phyloP scores from a whole-genome alignment of 2,113 vertebrate genomes.

The Chelonoidis abingdonii region DNA sequence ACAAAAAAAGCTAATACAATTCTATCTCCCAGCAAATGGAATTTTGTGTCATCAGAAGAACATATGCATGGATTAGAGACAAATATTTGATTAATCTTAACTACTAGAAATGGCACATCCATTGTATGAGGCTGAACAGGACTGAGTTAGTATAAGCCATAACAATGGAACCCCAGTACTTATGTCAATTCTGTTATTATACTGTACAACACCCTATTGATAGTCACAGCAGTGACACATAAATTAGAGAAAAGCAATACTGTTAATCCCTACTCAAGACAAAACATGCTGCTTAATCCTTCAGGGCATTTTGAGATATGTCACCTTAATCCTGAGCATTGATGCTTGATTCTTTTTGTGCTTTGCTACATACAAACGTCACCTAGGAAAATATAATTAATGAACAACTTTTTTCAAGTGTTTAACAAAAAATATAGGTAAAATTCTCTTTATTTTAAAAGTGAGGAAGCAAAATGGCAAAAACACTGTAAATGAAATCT shows the following conservation, averaged over 20 bases:
- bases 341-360: background rate
- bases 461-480: background rate
- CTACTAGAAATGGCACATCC: background rate
- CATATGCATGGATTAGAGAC: background rate
- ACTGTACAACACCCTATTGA: conserved; percentile 25
- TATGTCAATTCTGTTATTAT: conserved; percentile 16
- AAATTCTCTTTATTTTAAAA: background rate
- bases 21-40: background rate
- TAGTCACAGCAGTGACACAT: conserved; percentile 8
- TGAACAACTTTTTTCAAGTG: conserved; percentile 16
- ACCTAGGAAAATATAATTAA: background rate
- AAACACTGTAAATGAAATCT: background rate
- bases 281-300: background rate
- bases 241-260: conserved; percentile 7
- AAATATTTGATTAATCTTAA: conserved; percentile 26
- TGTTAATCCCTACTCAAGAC: background rate
- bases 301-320: background rate
- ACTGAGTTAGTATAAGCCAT: conserved; percentile 1
- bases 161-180: conserved; percentile 14
- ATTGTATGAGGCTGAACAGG: background rate
- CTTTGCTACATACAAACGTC: background rate
- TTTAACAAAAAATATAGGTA: background rate
- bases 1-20: conserved; percentile 12
- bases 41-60: background rate
- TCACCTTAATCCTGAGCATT: background rate